Conservation (phyloP, 1,140 invertebrate species). For the Zophobas morio region DNA sequence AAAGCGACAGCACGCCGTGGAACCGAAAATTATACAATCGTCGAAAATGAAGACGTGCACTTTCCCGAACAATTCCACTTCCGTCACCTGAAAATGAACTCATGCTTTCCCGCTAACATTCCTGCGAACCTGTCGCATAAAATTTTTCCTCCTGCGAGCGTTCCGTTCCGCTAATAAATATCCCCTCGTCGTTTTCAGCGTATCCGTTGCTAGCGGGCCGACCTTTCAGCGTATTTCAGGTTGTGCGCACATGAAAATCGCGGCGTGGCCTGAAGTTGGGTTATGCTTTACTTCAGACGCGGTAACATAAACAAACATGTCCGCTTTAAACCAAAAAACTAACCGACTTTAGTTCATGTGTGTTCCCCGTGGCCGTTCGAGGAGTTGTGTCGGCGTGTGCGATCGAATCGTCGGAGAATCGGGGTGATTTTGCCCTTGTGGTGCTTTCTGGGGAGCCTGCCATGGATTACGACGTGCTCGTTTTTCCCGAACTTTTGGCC, state of each 20-base stretch:
- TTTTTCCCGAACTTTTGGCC: slow-evolving; percentile 65
- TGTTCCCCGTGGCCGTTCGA: slow-evolving; percentile 25
- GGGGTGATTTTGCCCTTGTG: background rate
- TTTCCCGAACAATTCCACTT: too few species aligned
- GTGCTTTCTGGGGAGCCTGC: slow-evolving; percentile 15
- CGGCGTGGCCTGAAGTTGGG: slow-evolving; percentile 55
- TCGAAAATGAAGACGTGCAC: too few species aligned
- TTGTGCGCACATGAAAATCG: slow-evolving; percentile 57
- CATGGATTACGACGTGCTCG: slow-evolving; percentile 67
- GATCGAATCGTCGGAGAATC: slow-evolving; percentile 5
- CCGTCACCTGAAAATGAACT: too few species aligned
- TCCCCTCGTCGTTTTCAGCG: slow-evolving; percentile 7
- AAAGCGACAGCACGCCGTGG: too few species aligned
- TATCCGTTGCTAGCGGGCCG: slow-evolving; percentile 53
- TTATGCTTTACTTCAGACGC: slow-evolving; percentile 63
- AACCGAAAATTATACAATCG: too few species aligned
- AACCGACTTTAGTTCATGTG: slow-evolving; percentile 47
- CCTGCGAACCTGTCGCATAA: background rate
- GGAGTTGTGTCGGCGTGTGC: slow-evolving; percentile 18
- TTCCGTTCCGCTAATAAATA: slow-evolving; percentile 20
- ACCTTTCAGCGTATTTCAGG: slow-evolving; percentile 53
- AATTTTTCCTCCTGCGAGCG: background rate
- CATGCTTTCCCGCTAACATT: too few species aligned
- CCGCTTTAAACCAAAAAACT: slow-evolving; percentile 54
- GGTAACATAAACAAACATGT: slow-evolving; percentile 66